Base-by-base conservation (phyloP, 2,888 invertebrate genomes). In the Gryllus longicercus region DNA sequence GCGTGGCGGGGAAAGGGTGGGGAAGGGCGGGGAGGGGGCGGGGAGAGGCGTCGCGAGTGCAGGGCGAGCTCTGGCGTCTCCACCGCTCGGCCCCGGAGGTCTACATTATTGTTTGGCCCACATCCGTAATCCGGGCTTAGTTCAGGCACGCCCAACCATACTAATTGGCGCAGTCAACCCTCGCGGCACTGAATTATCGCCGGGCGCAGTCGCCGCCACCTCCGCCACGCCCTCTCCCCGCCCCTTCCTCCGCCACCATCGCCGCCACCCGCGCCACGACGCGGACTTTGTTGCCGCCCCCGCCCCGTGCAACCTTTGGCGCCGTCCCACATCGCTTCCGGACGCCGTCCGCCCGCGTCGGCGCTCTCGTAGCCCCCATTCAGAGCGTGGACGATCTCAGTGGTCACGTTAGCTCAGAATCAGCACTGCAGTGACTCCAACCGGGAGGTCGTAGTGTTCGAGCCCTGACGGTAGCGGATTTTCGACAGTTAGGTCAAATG, bases 91-190 rank as follows among this genome's bases (percentile, higher is more conserved):
- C 63, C 63, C 63, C n/a, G 63, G 63, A 63, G 63, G 63, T 63
- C 63, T 63, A 63, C 63, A 63, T 63, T 63, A 63, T 63, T 63
- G 63, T 63, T 63, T 63, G 63, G 14, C 63, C 63, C 63, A 63
- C 63, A 63, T 63, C 63, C 63, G 63, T 63, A 63, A 63, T 63
- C 63, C 63, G 14, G 63, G 63, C 63, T 63, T 63, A 63, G 63
- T 63, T 63, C 63, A 63, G 63, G 63, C 63, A 63, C 63, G 63
- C 63, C 63, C 63, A n/a, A 63, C 16, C 63, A n/a, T 63, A 63
- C 63, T 63, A 63, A 63, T 63, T 63, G 63, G 63, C 63, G 63
- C 63, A 63, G 63, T 63, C 63, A 63, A 63, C 63, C n/a, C 63
- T 63, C 63, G 63, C 63, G 63, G 16, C n/a, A 63, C 63, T 63